Conservation (phyloP, 2,797 vertebrate species). For the Eospalax fontanierii region DNA sequence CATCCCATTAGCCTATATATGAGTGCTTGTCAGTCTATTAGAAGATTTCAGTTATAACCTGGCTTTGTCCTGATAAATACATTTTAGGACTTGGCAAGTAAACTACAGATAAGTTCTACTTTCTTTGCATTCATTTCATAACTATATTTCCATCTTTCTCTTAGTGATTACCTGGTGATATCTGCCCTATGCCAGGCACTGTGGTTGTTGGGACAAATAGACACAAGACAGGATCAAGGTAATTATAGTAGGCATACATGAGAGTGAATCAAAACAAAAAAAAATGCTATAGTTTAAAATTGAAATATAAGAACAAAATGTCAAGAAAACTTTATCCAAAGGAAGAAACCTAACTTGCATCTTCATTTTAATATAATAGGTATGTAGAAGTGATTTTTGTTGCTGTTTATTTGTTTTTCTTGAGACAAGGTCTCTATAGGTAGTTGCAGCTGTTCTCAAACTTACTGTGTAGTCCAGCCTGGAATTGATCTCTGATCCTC, state of each 20-base stretch:
- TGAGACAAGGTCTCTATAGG: background rate
- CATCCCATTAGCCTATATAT: background rate
- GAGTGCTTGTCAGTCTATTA: background rate
- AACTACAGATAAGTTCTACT: background rate
- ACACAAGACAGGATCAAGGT: conserved; percentile 11
- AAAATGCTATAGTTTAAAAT: background rate
- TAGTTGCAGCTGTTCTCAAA: background rate
- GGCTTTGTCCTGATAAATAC: conserved; percentile 35
- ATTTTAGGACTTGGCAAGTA: background rate
- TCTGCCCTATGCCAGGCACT: background rate
- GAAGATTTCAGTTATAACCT: conserved; percentile 16
- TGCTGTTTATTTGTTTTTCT: too few relatives aligned
- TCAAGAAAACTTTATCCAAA: background rate
- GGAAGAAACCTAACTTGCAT: background rate
- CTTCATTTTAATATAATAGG: background rate
- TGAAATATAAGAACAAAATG: background rate
- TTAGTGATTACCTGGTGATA: background rate
- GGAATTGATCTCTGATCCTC: background rate
- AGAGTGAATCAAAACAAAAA: background rate
- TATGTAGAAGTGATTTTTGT: too few relatives aligned
- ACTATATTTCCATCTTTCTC: background rate
- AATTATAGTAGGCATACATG: background rate
- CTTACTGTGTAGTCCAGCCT: background rate
- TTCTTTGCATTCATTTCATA: background rate
- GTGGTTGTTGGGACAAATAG: background rate